A percentile compares a stretch with the other conserved stretches of the same genome.
phyloP scores from a whole-genome alignment of 2,113 vertebrate genomes.

The Brienomyrus longianalis region DNA sequence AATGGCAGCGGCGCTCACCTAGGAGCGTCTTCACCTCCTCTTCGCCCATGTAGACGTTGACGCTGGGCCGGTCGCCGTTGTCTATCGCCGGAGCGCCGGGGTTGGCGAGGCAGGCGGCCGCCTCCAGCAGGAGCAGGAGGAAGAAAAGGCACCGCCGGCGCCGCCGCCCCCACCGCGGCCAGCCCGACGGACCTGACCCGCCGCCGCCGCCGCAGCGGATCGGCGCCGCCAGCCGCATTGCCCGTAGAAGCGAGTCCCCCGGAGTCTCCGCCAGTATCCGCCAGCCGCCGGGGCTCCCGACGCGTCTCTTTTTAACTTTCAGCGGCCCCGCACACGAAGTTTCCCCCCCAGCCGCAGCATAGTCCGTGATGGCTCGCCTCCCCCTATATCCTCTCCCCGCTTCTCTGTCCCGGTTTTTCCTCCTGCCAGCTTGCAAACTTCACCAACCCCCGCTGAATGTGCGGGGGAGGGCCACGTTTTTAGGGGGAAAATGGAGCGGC shows the following conservation, averaged over 20 bases:
- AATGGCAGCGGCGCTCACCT: conserved; percentile 45
- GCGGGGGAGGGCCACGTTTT: conserved; percentile 8
- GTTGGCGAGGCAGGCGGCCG: conserved; percentile 52
- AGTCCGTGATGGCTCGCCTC: conserved; percentile 26
- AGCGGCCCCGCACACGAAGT: conserved; percentile 59
- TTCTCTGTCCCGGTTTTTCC: conserved; percentile 31
- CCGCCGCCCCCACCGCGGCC: conserved; percentile 37
- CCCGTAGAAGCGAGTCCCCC: conserved; percentile 27
- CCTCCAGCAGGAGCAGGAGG: conserved; percentile 54
- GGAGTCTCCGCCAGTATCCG: conserved; percentile 32
- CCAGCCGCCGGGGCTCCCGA: conserved; percentile 29
- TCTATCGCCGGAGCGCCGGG: conserved; percentile 38
- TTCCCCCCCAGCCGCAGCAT: conserved; percentile 58
- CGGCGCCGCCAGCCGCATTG: conserved; percentile 44
- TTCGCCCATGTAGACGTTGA: conserved; percentile 70
- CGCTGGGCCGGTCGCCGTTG: conserved; percentile 34
- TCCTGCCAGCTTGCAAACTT: conserved; percentile 54
- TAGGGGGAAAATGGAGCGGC: background rate
- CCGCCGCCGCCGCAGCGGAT: conserved; percentile 44
- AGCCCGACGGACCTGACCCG: conserved; percentile 26
- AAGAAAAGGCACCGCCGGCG: conserved; percentile 55
- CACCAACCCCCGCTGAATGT: conserved; percentile 16
- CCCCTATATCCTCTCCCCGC: background rate
- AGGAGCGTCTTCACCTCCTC: conserved; percentile 69
- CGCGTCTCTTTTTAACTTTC: conserved; percentile 24